Conservation (phyloP, 2,888 invertebrate genomes). For the Formica aserva region DNA sequence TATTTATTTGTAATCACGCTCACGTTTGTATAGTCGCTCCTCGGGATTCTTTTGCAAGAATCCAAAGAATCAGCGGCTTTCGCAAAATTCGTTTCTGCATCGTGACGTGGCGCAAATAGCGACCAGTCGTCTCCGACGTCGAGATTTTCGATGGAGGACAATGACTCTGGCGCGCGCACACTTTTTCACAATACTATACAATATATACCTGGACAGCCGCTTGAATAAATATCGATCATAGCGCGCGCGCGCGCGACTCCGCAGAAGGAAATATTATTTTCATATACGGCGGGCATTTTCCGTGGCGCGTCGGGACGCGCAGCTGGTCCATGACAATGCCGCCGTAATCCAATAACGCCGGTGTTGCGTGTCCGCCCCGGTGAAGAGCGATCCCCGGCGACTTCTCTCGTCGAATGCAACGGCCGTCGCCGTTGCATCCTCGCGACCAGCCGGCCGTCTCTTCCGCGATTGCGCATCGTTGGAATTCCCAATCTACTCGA, state of each 20-base stretch:
- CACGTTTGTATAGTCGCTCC: neutral
- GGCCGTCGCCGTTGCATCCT: conserved; percentile 44
- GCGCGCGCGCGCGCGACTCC: conserved; percentile 46
- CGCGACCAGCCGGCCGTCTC: conserved; percentile 45
- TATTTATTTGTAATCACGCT: neutral
- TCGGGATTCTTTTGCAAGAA: neutral
- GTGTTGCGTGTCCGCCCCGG: conserved; percentile 43
- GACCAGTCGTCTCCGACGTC: conserved; percentile 37
- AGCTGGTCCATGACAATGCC: conserved; percentile 77
- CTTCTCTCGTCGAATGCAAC: conserved; percentile 51
- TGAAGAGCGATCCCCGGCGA: conserved; percentile 50
- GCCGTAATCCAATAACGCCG: conserved; percentile 82
- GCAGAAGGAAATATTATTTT: conserved; percentile 84
- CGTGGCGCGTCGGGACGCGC: conserved; percentile 65
- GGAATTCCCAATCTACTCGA: neutral
- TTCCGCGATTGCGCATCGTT: conserved; percentile 28
- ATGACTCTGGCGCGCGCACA: conserved; percentile 56
- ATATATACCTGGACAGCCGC: conserved; percentile 70
- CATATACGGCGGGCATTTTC: conserved; percentile 79
- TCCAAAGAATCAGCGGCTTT: neutral
- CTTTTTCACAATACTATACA: conserved; percentile 59
- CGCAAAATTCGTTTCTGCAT: conserved; percentile 37
- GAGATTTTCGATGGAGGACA: conserved; percentile 53
- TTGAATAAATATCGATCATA: conserved; percentile 85
- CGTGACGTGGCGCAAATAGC: conserved; percentile 55